Evolutionary conservation across 2,113 vertebrate species (phyloP).

Genomic region (Albula glossodonta): DNA sequence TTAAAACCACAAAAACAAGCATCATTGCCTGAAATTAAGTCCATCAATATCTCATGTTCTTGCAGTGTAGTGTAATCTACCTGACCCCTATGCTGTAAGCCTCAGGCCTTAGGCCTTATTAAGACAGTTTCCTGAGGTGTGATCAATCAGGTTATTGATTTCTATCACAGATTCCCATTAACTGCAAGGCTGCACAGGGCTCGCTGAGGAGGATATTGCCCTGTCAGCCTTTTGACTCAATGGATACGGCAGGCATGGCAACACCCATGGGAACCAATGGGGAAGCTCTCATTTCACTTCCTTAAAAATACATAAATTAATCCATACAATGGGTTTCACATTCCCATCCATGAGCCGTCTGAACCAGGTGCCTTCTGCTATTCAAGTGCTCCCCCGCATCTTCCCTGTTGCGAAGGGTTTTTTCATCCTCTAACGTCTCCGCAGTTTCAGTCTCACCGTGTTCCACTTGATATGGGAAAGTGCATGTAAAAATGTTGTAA

Average conservation of each 20-base stretch:
- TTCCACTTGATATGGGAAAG: background rate
- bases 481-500: too few species aligned
- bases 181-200: background rate
- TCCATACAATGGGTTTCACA: too few species aligned
- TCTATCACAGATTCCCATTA: background rate
- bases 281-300: background rate
- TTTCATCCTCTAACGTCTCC: too few species aligned
- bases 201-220: background rate
- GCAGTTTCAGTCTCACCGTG: background rate
- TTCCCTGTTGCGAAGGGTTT: background rate
- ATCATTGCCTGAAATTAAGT: too few species aligned
- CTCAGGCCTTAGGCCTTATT: background rate
- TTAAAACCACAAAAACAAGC: too few species aligned
- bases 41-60: too few species aligned
- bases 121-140: background rate
- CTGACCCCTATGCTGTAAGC: background rate
- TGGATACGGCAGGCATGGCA: background rate
- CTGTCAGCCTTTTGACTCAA: background rate
- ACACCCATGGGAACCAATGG: background rate
- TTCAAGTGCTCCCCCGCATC: background rate
- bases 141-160: conserved; percentile 1
- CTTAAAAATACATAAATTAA: background rate
- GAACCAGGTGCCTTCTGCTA: too few species aligned
- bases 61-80: background rate
- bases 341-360: background rate